Evolutionary conservation across 2,888 invertebrate genomes (phyloP), one percentile per base, ranked within the genome.

Genomic region (Kryphioiulus occultus): DNA sequence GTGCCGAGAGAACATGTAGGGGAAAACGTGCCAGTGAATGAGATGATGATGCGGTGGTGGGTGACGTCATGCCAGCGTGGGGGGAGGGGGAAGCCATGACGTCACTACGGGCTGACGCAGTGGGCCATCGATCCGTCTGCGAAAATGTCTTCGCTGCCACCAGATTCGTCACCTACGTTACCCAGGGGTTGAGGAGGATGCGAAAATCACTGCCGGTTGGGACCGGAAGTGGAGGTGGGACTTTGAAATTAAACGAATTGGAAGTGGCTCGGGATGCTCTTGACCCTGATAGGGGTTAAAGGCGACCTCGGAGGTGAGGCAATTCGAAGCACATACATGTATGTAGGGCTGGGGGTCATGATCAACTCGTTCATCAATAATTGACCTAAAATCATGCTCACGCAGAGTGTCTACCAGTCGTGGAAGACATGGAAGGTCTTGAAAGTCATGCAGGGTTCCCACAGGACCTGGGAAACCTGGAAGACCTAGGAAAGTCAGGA

Each of bases 11-110:
- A 68, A 68, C 68, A 68, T 68, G 68, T 68, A 68, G 68, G 68
- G 68, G 68, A 68, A 68, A 68, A 68, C 68, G 68, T 68, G 68
- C 68, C 68, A 68, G 68, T 68, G 68, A 68, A 68, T 68, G 68
- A 26, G 68, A 68, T 26, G 68, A 68, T 68, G 68, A 68, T 68
- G 68, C 68, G 68, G 68, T 10, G 68, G 10, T 68, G 68, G 22
- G 68, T 68, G 68, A 68, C 68, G 68, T 68, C 68, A 68, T 26
- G 22, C 26, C 68, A 68, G 26, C 68, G 68, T 26, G 68, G 53
- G 53, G n/a, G 53, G 53, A 59, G 68, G 68, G 68, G 68, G 68
- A 10, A 19, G 22, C 10, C 15, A 22, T 68, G 68, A 68, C 68
- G 68, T 68, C 68, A 68, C 26, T 26, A 26, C 68, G 26, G 68